Base-by-base conservation (phyloP, 2,888 invertebrate species). In the Erannis defoliaria region DNA sequence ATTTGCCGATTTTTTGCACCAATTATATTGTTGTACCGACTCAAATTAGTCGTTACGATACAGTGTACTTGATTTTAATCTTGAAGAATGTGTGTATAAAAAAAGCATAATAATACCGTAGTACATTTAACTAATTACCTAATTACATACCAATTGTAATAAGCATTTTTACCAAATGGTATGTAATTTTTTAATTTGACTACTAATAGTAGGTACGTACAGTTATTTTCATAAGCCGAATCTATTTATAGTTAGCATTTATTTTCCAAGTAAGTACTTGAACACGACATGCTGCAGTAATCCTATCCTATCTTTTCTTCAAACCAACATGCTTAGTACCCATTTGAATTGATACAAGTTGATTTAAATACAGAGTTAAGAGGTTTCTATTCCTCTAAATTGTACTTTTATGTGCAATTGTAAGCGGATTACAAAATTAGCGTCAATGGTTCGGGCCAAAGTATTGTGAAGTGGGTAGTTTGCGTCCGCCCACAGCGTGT, bases 381-480 rank as follows among this genome's bases (percentile, higher is more conserved):
- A 65, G 62, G 63, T 64, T 68, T 72, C 54, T 72, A 68, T 71
- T 67, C 64, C 57, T 73, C 57, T 72, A 67, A 73, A 74, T 72
- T 59, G 71, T 66, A 68, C 70, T 72, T 76, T 73, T 80, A 74
- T 73, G 66, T 65, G 65, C 71, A 76, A 74, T 77, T 76, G 72
- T 82, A 80, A 84, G 80, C 76, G 78, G 78, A 80, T 84, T 81
- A 81, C 78, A 76, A 84, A 84, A 81, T 85, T 81, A 79, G 78
- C 80, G 75, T 76, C 75, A 67, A 73, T 78, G 71, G 70, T 65
- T 69, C 67, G 59, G 72, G 65, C 69, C 60, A 68, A 68, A 64
- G 73, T 70, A 69, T 72, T 74, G 73, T 79, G 74, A 75, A 78
- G 76, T 75, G 73, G 73, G 72, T 74, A 76, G 78, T 84, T 78